phyloP scores from a whole-genome alignment of 2,888 invertebrate genomes.

The Trissoscelio sp. region DNA sequence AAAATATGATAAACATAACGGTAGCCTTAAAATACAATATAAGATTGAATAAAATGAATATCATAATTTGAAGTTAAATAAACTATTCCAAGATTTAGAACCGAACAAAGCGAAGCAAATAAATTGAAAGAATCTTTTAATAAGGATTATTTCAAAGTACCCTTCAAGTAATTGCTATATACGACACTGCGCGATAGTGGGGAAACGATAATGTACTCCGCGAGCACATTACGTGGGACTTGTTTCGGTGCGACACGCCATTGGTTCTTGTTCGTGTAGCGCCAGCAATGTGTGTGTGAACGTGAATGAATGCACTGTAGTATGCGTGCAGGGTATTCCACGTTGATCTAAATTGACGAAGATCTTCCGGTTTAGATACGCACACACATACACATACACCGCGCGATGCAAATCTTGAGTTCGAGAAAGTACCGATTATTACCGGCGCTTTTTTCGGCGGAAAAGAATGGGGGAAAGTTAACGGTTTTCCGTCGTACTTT shows the following conservation, averaged over 20 bases:
- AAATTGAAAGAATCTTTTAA: background rate
- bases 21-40: too few relatives aligned
- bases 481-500: slow-evolving; percentile 22
- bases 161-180: background rate
- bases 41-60: too few relatives aligned
- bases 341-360: slow-evolving; percentile 64
- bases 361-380: slow-evolving; percentile 66
- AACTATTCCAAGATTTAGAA: too few relatives aligned
- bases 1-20: too few relatives aligned
- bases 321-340: slow-evolving; percentile 32
- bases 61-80: too few relatives aligned
- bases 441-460: slow-evolving; percentile 15
- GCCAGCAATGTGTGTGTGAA: slow-evolving; percentile 22
- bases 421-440: slow-evolving; percentile 46
- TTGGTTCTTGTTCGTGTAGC: slow-evolving; percentile 33
- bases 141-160: background rate
- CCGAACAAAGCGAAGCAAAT: too few relatives aligned
- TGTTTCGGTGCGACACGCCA: slow-evolving; percentile 59
- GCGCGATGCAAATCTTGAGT: slow-evolving; percentile 45
- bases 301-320: slow-evolving; percentile 42
- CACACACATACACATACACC: background rate
- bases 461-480: slow-evolving; percentile 10
- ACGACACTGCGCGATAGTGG: slow-evolving; percentile 30
- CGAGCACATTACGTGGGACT: slow-evolving; percentile 52
- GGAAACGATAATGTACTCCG: slow-evolving; percentile 21